Conservation (phyloP, 2,113 vertebrate genomes). For the Sus scrofa region T2T-Sscrofa CM000824.6:136223501-136224000, state of each 20-base stretch:
- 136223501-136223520: neutral
- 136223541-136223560: conserved; percentile 70
- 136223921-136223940: conserved; percentile 17
- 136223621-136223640: conserved; percentile 47
- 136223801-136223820: conserved; percentile 59
- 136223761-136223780: conserved; percentile 46
- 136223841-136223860: neutral
- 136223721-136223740: conserved; percentile 42
- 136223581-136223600: conserved; percentile 62
- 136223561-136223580: conserved; percentile 72
- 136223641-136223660: conserved; percentile 48
- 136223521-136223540: conserved; percentile 67
- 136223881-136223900: conserved; percentile 9
- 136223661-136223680: conserved; percentile 52
- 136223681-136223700: conserved; percentile 63
- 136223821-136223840: conserved; percentile 40
- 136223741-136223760: conserved; percentile 45
- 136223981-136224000: neutral
- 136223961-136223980: conserved; percentile 9
- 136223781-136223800: conserved; percentile 14
- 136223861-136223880: conserved; percentile 45
- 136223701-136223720: conserved; percentile 54
- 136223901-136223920: conserved; percentile 21
- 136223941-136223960: neutral
- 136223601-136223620: conserved; percentile 54